Conservation (phyloP, 1,140 invertebrate species). For the Scaptomyza montana region DNA sequence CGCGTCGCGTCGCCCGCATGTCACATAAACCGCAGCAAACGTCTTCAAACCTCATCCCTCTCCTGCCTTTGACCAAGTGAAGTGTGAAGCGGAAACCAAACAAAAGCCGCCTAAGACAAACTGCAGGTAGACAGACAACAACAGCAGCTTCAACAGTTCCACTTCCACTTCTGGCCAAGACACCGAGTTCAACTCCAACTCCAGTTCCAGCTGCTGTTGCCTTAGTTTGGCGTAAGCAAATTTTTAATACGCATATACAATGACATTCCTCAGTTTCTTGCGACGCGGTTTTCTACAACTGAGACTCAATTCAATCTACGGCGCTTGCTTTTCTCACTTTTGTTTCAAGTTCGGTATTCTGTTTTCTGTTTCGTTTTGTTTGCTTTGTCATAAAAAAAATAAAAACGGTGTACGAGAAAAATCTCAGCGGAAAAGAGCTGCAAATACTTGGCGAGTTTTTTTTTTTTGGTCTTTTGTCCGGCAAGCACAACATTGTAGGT, state of each 20-base stretch:
- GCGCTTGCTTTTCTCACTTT: constrained; percentile 70
- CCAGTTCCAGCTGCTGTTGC: constrained; percentile 10
- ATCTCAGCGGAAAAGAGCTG: constrained; percentile 55
- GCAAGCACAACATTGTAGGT: constrained; percentile 8
- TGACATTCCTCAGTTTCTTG: constrained; percentile 31
- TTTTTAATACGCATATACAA: constrained; percentile 72
- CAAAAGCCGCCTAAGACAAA: constrained; percentile 79
- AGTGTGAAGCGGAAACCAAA: constrained; percentile 82
- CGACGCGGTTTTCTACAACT: constrained; percentile 23
- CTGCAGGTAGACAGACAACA: constrained; percentile 59
- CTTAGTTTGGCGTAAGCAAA: constrained; percentile 60
- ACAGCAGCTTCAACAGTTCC: neutral
- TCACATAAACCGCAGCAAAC: constrained; percentile 74
- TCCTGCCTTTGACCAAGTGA: constrained; percentile 47
- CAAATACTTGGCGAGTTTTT: constrained; percentile 24
- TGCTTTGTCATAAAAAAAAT: constrained; percentile 53
- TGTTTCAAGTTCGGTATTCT: constrained; percentile 25
- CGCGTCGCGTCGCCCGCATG: constrained; percentile 68
- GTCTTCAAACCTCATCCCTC: neutral
- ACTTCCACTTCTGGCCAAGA: constrained; percentile 14
- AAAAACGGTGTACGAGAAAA: constrained; percentile 36
- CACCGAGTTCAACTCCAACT: neutral
- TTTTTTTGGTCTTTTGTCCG: constrained; percentile 38
- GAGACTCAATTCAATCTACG: constrained; percentile 55
- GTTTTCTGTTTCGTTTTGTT: constrained; percentile 36